These are phyloP conservation scores for Digitonthophagus gazella DNA, from an alignment of 2,888 invertebrate species.

Conservation along the genomic window DNA sequence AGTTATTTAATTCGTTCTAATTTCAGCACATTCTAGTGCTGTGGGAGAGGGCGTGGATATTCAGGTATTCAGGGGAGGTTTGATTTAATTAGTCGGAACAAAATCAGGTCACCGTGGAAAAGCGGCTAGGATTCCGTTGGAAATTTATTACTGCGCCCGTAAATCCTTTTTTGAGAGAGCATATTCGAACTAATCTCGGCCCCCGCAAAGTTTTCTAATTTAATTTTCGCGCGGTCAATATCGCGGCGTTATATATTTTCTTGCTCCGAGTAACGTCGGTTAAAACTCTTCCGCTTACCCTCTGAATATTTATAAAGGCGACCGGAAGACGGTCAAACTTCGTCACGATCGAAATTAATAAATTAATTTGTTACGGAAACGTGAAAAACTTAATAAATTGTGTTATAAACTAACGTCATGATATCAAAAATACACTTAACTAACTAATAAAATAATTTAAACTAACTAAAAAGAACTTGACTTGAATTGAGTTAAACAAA, in stretches of 20 bases:
- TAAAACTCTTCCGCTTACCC: not conserved
- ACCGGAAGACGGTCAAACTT: not conserved
- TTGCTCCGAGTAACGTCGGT: not conserved
- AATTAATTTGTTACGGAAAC: not conserved
- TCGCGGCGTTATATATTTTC: conserved; percentile 18
- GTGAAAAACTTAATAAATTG: not conserved
- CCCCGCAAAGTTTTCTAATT: conserved; percentile 25
- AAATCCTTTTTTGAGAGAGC: conserved; percentile 24
- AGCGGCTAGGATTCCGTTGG: conserved; percentile 12
- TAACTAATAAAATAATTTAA: no score
- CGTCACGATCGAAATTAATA: not conserved
- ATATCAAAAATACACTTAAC: not conserved
- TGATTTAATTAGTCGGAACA: not conserved
- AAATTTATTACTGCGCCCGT: conserved; percentile 24
- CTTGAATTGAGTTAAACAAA: no score
- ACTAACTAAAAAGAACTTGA: no score
- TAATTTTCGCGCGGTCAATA: conserved; percentile 21
- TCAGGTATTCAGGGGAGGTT: not conserved
- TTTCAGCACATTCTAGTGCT: not conserved
- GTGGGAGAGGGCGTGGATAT: not conserved
- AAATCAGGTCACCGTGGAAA: not conserved
- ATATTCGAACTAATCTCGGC: conserved; percentile 25
- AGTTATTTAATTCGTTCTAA: not conserved
- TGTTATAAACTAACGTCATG: not conserved
- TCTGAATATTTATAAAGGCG: not conserved